Base-by-base conservation (phyloP, 2,888 invertebrate genomes). In the Yponomeuta plumbellus region DNA sequence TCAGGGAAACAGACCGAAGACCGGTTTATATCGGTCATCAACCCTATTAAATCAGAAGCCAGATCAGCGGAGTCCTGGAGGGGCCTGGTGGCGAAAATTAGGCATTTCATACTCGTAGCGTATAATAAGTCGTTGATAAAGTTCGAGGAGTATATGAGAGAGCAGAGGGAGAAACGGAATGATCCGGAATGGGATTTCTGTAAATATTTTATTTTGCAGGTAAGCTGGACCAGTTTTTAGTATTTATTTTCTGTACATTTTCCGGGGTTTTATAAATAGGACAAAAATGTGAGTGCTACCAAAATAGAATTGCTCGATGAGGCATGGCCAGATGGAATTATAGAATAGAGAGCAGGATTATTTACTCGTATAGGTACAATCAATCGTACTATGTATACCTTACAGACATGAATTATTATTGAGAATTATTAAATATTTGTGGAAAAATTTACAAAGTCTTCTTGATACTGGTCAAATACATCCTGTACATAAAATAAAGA, bases 181-280 rank as follows among this genome's bases (percentile, higher is more conserved):
- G 96, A 98, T 77, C 92, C 94, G 0, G 96, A 95, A 39, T 99
- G 99, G 99, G 96, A 96, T 84, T 99, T 98, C 90, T 96, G 96
- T 83, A 95, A 96, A 82, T 99, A 98, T 89, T 99, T 99, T 91
- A 93, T 97, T 73, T 92, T 98, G 73, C 97, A 97, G 93, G 96
- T 96, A 34, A 34, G 6, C 23, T 57, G 11, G 11, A n/a, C 4
- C 6, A n/a, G 11, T 57, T 57, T 13, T n/a, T 57, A 21, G n/a
- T 21, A 21, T 6, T 13, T 22, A 21, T 59, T 59, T 22, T 26
- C 11, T 23, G 10, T 34, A 10, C 8, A 34, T 34, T 34, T 34
- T 5, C 5, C 8, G 10, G 8, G 34, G 34, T 34, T 34, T 34
- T 8, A 34, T 34, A 34, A 5, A 34, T 34, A 34, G 6, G 34